Conservation (phyloP, 2,797 vertebrate species). For the Erethizon dorsatum region DNA sequence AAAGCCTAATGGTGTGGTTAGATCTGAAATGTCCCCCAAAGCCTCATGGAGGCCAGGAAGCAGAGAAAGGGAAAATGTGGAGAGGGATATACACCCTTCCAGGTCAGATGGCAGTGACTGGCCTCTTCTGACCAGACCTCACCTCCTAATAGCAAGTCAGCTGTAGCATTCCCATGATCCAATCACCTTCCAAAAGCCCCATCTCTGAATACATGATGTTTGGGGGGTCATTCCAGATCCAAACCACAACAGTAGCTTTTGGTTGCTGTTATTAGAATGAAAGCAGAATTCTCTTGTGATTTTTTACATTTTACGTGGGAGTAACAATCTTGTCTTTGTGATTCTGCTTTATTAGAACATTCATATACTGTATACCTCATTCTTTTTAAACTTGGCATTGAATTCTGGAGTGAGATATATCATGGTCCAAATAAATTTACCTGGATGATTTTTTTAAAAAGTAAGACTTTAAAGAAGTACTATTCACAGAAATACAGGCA, state of each 20-base stretch:
- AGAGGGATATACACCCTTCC: not conserved
- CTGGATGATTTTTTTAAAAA: not conserved
- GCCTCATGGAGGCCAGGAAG: not conserved
- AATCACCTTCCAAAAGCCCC: not conserved
- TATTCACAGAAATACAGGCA: not conserved
- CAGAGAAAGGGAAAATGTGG: not conserved
- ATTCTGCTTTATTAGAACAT: not conserved
- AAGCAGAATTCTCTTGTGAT: constrained; percentile 29
- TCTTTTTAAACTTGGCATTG: not conserved
- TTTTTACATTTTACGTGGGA: constrained; percentile 25
- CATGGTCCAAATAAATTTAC: not conserved
- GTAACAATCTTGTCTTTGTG: not conserved
- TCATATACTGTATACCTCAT: not conserved
- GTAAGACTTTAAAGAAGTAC: not conserved
- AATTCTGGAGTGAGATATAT: not conserved
- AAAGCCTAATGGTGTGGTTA: not conserved
- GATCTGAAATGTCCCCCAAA: not conserved
- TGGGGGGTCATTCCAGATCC: not conserved
- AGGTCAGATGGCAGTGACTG: not conserved
- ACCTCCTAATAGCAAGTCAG: not conserved
- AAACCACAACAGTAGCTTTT: not conserved
- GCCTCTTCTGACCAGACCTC: not conserved
- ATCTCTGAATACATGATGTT: not conserved
- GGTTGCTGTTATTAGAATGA: not conserved
- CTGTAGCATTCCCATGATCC: not conserved